phyloP scores from a whole-genome alignment of 2,888 invertebrate species.

The Hirtodrosophila cameraria region DNA sequence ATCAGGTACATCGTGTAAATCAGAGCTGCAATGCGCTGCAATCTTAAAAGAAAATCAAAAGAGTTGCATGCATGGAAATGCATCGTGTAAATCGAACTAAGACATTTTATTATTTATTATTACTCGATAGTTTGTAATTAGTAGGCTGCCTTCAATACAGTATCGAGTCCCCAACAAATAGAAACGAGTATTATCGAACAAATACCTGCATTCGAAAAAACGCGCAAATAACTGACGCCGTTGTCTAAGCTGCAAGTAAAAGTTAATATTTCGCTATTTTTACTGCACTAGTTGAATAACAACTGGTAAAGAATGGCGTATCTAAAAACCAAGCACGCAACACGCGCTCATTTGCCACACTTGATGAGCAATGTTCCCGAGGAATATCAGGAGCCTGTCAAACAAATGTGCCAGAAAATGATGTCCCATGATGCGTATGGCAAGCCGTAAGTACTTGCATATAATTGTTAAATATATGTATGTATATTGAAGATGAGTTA shows the following conservation, averaged over 20 bases:
- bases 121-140: background rate
- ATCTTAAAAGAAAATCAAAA: no score
- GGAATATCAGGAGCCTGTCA: constrained; percentile 79
- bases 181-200: constrained; percentile 15
- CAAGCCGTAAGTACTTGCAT: constrained; percentile 85
- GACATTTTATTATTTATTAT: no score
- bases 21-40: no score
- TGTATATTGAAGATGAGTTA: background rate
- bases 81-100: no score
- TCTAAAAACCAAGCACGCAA: constrained; percentile 71
- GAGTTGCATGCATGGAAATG: no score
- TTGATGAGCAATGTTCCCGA: constrained; percentile 78
- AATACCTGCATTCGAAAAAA: constrained; percentile 58
- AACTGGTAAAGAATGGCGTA: constrained; percentile 48
- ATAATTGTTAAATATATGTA: background rate
- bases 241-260: background rate
- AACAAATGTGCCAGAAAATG: constrained; percentile 84
- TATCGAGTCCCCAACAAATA: constrained; percentile 42
- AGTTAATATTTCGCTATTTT: background rate
- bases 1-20: no score
- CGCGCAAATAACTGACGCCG: constrained; percentile 61
- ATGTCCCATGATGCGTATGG: constrained; percentile 87
- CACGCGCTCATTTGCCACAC: constrained; percentile 71
- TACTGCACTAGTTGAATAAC: no score
- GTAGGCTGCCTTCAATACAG: background rate